These are phyloP conservation scores for Nyctibius grandis DNA, from an alignment of 2,797 vertebrate species.

Conservation along the genomic window DNA sequence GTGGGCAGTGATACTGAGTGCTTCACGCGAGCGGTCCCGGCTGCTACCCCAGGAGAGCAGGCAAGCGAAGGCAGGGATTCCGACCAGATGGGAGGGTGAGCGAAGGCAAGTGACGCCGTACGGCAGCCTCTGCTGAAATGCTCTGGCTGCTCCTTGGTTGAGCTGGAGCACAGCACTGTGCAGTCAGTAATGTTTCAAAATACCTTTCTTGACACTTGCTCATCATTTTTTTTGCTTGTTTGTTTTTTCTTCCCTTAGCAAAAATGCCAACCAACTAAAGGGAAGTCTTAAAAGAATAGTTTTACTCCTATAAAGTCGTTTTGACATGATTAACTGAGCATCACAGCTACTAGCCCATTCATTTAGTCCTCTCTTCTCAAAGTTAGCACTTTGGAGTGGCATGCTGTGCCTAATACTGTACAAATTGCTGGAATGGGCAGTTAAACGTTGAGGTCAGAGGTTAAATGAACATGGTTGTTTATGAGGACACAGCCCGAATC, in stretches of 20 bases:
- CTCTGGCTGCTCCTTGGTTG: background rate
- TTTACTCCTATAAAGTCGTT: conserved; percentile 75
- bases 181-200: background rate
- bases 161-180: rapidly evolving
- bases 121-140: background rate
- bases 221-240: background rate
- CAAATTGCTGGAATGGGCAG: conserved; percentile 99
- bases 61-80: background rate
- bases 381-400: conserved; percentile 61
- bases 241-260: background rate
- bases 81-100: rapidly evolving
- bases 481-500: conserved; percentile 97
- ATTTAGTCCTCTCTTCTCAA: conserved; percentile 69
- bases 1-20: background rate
- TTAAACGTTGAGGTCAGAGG: conserved; percentile 94
- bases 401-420: conserved; percentile 79
- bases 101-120: rapidly evolving
- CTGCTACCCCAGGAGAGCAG: background rate
- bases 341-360: conserved; percentile 79
- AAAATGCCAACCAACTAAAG: background rate
- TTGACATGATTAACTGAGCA: conserved; percentile 87
- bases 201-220: background rate
- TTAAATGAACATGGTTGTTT: conserved; percentile 99
- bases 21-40: rapidly evolving
- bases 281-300: conserved; percentile 72